phyloP scores from a whole-genome alignment of 2,797 vertebrate genomes.

The Polyboroides typus region DNA sequence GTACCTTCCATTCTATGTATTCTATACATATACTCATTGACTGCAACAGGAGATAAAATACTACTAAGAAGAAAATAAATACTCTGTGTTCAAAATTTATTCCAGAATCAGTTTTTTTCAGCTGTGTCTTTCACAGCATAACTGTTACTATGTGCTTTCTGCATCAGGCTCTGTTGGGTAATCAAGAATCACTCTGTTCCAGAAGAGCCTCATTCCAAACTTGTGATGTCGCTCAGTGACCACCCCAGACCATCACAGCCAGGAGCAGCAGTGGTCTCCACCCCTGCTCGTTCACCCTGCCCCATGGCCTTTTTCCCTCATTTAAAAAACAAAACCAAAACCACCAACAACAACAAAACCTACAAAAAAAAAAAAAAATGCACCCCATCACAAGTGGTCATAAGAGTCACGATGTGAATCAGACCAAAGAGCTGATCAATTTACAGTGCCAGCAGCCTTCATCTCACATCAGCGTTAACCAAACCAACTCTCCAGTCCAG shows the following conservation, averaged over 20 bases:
- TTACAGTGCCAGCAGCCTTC: not conserved
- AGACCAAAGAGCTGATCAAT: not conserved
- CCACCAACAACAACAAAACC: no score
- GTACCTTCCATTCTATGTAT: not conserved
- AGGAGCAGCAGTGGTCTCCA: not conserved
- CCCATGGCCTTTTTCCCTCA: accelerated
- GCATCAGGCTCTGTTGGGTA: not conserved
- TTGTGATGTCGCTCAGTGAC: not conserved
- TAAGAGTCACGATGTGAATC: not conserved
- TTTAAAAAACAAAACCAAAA: not conserved
- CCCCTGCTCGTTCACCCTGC: not conserved
- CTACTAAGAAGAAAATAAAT: not conserved
- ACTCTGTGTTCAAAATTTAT: not conserved
- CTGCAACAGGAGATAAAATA: not conserved
- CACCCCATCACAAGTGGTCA: not conserved
- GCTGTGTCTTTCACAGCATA: not conserved
- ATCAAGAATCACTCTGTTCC: not conserved
- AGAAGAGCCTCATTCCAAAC: not conserved
- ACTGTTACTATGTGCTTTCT: not conserved
- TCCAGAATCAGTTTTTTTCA: not conserved
- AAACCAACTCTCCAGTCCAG: not conserved
- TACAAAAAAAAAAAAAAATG: not conserved
- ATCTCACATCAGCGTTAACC: not conserved
- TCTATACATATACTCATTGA: not conserved
- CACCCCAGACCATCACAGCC: not conserved